phyloP scores from a whole-genome alignment of 2,797 vertebrate genomes.

The Tadarida brasiliensis region DNA sequence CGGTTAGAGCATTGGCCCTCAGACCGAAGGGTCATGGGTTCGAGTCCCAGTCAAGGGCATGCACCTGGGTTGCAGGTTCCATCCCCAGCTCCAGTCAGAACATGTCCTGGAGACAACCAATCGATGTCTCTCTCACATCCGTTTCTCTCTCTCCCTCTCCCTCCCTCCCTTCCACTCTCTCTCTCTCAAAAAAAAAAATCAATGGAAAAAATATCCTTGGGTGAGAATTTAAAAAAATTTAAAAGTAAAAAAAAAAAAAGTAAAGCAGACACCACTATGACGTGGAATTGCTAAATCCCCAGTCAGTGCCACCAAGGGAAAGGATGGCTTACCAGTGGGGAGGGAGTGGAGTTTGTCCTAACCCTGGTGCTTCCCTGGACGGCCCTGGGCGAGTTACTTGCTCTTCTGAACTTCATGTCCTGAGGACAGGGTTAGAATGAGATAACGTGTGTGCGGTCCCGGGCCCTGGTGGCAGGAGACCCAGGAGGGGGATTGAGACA shows the following conservation, averaged over 20 bases:
- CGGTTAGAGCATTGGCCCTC: no score
- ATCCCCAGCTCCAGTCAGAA: no score
- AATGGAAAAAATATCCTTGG: no score
- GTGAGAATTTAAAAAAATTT: no score
- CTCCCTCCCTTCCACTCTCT: no score
- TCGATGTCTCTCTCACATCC: no score
- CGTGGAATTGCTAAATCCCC: neutral
- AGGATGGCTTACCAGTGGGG: fast-evolving
- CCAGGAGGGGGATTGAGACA: neutral
- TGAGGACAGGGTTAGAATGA: neutral
- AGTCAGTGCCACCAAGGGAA: neutral
- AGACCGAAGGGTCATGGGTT: no score
- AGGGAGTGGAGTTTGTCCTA: neutral
- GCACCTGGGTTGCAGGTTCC: no score
- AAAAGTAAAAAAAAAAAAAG: neutral
- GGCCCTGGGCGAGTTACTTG: neutral
- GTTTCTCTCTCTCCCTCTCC: no score
- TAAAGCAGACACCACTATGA: neutral
- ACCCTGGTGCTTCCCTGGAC: neutral
- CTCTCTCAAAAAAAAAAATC: no score
- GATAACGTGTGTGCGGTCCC: fast-evolving
- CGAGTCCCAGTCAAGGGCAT: no score
- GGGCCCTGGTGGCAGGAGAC: neutral
- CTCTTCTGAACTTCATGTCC: neutral
- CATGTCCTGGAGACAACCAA: no score